These are phyloP conservation scores for Cavia aperea DNA, from an alignment of 2,113 vertebrate species.

Conservation along the genomic window DNA sequence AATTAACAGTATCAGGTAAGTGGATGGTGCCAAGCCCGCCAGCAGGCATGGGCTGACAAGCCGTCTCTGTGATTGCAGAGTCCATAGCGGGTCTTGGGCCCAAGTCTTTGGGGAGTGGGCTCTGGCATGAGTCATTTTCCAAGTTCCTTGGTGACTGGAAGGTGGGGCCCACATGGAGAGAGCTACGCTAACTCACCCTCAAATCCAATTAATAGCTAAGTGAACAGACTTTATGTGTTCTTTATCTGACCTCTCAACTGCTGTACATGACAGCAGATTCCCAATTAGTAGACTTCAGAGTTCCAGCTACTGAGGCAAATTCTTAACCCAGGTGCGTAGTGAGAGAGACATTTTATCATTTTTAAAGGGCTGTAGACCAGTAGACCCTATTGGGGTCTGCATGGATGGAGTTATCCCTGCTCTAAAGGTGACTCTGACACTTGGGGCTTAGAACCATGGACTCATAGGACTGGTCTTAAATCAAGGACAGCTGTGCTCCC, in stretches of 20 bases:
- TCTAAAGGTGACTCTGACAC: neutral
- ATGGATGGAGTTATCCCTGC: rapidly evolving
- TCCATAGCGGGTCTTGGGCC: neutral
- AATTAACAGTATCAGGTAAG: neutral
- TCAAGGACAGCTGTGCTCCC: neutral
- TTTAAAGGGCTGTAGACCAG: neutral
- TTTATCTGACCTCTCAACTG: neutral
- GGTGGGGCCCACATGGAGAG: neutral
- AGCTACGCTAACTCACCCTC: neutral
- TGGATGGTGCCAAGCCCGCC: neutral
- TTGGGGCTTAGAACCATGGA: rapidly evolving
- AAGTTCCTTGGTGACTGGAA: neutral
- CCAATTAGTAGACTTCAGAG: neutral
- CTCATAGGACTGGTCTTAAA: neutral
- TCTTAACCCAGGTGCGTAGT: neutral
- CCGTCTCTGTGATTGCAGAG: rapidly evolving
- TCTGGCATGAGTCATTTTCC: neutral
- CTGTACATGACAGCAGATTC: neutral
- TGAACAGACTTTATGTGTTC: no score
- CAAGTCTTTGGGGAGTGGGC: neutral
- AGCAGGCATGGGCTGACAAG: neutral
- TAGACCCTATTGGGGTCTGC: neutral
- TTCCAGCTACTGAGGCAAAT: neutral
- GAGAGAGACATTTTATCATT: neutral
- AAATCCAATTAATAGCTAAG: neutral